phyloP scores from a whole-genome alignment of 2,888 invertebrate species.

The Prosapia bicincta region DNA sequence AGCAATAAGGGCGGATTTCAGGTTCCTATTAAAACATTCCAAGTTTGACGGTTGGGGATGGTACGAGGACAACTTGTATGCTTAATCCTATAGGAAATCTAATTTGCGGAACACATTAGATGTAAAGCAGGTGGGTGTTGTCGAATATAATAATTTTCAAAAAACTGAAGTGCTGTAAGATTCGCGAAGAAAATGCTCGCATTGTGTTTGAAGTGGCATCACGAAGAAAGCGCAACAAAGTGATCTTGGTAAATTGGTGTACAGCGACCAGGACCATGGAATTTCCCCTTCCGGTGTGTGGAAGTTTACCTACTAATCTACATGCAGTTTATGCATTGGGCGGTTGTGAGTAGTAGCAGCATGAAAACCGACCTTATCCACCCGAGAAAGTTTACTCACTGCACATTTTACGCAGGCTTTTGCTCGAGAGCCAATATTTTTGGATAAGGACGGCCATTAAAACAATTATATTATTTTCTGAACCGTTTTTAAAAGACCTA shows the following conservation, averaged over 20 bases:
- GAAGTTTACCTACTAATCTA: constrained; percentile 1
- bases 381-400: constrained; percentile 14
- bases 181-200: background rate
- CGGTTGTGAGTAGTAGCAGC: too few relatives aligned
- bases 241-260: constrained; percentile 2
- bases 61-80: constrained; percentile 8
- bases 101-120: constrained; percentile 8
- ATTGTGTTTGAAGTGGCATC: background rate
- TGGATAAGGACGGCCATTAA: background rate
- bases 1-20: constrained; percentile 8
- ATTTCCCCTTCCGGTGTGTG: constrained; percentile 6
- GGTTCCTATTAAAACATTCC: constrained; percentile 7
- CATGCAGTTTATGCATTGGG: too few relatives aligned
- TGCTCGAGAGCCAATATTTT: background rate
- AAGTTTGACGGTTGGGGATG: constrained; percentile 9
- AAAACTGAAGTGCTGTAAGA: constrained; percentile 11
- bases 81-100: constrained; percentile 5
- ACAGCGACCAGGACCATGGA: background rate
- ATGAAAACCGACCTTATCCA: background rate
- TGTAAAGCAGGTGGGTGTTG: constrained; percentile 9
- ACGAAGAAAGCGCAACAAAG: background rate
- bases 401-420: constrained; percentile 4
- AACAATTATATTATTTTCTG: background rate
- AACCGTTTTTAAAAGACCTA: background rate
- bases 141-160: constrained; percentile 10